Evolutionary conservation across 2,113 vertebrate species (phyloP).

Genomic region (Oreamnos americanus): DNA sequence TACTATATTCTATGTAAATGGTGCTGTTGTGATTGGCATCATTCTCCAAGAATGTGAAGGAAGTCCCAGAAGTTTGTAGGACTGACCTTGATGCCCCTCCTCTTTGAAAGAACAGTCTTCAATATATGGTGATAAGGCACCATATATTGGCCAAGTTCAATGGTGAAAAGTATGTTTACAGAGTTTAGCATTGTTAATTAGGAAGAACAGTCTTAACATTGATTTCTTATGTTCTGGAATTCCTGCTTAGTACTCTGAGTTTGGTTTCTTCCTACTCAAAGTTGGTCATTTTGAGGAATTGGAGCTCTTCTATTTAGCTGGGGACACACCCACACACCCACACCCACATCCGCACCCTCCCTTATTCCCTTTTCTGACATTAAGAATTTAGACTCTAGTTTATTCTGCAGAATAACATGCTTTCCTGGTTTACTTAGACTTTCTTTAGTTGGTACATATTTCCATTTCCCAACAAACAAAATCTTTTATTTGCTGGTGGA

Average conservation of each 20-base stretch:
- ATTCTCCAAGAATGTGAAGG: not conserved
- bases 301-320: not conserved
- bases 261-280: not conserved
- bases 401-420: not conserved
- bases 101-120: not conserved
- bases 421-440: not conserved
- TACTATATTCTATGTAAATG: not conserved
- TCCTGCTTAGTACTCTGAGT: not conserved
- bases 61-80: not conserved
- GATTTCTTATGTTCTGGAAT: not conserved
- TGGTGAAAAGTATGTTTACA: not conserved
- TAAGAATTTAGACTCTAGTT: not conserved
- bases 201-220: not conserved
- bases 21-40: not conserved
- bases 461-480: not conserved
- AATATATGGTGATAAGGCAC: not conserved
- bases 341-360: not conserved
- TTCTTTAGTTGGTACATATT: not conserved
- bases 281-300: conserved; percentile 2
- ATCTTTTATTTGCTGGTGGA: not conserved
- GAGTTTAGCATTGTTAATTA: not conserved
- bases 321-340: not conserved
- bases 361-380: not conserved
- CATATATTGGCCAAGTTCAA: not conserved
- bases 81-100: not conserved